Evolutionary conservation across 2,113 vertebrate genomes (phyloP), one percentile per base, ranked within the genome.

Genomic region (Eulemur rufifrons): DNA sequence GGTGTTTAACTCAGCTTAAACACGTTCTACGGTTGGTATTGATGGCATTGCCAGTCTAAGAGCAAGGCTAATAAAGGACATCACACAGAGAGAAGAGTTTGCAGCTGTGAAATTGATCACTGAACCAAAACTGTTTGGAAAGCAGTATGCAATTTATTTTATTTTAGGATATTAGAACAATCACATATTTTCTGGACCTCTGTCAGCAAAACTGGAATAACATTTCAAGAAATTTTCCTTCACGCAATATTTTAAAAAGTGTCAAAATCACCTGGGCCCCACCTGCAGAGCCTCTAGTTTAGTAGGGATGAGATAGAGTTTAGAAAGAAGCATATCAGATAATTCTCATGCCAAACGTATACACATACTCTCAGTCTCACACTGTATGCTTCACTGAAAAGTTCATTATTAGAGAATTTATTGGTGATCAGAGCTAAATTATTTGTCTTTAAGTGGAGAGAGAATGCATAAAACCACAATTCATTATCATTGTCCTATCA

Each of bases 311-410:
- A 23, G 2, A 25, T 25, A 61, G 50, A 63, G 27, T 50, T 90
- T 23, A 4, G 83, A 39, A 69, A 89, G 59, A 66, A 15, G 45
- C 14, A n/a, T 3, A 5, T 8, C 20, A 42, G 47, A 3, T 10
- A 17, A 54, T 42, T 59, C 39, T 9, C 3, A 34, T 12, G 18
- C 15, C 8, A 54, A 52, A 42, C 52, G 27, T 17, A 25, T 6
- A 12, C 7, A 2, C 1, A 0, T 0, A 52, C 47, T 8, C 34
- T 12, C 14, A 27, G 18, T 12, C 85, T 34, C 59, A 56, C 15
- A 21, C 10, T 12, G 5, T 10, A 9, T 39, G 18, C 11, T 39
- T 64, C 5, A 74, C 4, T 27, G 6, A 25, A 47, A 23, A 32
- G 37, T 7, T 27, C 29, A 9, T 34, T 14, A 23, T 23, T 52